Evolutionary conservation across 92 coral and sea anemone genomes (phyloP).

Genomic region (Pocillopora grandis): DNA sequence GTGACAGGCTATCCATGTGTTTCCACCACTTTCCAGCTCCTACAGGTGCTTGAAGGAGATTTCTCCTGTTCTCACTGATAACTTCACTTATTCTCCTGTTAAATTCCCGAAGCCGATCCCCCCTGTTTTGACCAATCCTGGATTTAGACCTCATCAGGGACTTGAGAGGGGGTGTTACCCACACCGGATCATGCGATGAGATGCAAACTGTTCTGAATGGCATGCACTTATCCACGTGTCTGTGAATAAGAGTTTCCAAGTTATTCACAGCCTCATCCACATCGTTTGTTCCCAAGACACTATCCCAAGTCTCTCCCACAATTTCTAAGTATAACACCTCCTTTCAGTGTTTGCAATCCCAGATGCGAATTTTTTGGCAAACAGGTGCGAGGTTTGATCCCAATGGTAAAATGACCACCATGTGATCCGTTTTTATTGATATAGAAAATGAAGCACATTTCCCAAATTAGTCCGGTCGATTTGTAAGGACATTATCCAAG

Average conservation of each 20-base stretch:
- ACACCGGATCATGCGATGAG: conserved; percentile 52
- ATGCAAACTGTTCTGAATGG: conserved; percentile 49
- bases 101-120: conserved; percentile 3
- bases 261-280: too few species aligned
- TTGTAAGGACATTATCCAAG: conserved; percentile 41
- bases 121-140: conserved; percentile 17
- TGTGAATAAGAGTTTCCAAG: background rate
- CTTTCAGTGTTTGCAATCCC: too few species aligned
- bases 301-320: too few species aligned
- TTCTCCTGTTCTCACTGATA: conserved; percentile 37
- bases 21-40: conserved; percentile 44
- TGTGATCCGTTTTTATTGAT: conserved; percentile 63
- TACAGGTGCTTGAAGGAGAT: conserved; percentile 5
- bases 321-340: too few species aligned
- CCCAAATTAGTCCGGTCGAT: conserved; percentile 51
- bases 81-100: conserved; percentile 27
- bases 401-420: conserved; percentile 54
- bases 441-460: conserved; percentile 48
- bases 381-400: conserved; percentile 63
- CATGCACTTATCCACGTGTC: conserved; percentile 39
- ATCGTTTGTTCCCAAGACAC: too few species aligned
- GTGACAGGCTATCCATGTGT: conserved; percentile 26
- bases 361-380: background rate
- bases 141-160: conserved; percentile 35
- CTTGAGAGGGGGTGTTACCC: conserved; percentile 47